A percentile compares a stretch with the other conserved stretches of the same genome.
Evolutionary conservation across 2,113 vertebrate genomes (phyloP).

Genomic region (Microcebus griseorufus): DNA sequence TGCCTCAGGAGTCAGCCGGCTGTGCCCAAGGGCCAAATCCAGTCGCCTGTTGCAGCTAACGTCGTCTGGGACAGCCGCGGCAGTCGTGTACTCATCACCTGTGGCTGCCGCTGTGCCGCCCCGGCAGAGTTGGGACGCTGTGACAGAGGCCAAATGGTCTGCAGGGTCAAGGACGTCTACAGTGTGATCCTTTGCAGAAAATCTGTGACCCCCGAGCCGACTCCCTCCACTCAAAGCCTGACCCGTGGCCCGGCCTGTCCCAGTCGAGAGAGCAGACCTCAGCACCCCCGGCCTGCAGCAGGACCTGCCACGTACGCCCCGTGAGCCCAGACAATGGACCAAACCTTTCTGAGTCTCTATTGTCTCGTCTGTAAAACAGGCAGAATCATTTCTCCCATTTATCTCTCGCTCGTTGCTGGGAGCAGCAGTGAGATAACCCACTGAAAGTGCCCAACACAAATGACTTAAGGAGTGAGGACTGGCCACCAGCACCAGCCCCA

Average conservation of each 20-base stretch:
- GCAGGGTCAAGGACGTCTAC: background rate
- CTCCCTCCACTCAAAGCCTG: background rate
- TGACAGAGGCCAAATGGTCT: background rate
- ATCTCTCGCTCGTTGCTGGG: rapidly evolving
- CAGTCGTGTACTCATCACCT: rapidly evolving
- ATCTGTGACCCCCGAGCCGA: too few relatives aligned
- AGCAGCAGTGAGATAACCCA: background rate
- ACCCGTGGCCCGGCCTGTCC: rapidly evolving
- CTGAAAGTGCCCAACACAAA: background rate
- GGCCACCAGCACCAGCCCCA: rapidly evolving
- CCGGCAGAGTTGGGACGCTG: background rate
- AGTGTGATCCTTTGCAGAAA: background rate
- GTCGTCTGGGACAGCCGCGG: background rate
- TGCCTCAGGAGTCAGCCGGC: background rate
- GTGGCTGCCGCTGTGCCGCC: background rate
- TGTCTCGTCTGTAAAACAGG: background rate
- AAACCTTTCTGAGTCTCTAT: background rate
- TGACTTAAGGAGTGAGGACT: background rate
- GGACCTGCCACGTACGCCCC: background rate
- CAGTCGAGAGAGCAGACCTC: too few relatives aligned
- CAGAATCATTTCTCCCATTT: background rate
- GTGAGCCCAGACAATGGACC: rapidly evolving
- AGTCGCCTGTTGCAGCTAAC: background rate
- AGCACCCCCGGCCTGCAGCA: background rate
- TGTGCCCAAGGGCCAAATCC: background rate